Evolutionary conservation across 2,113 vertebrate species (phyloP).

Genomic region (Rhea pennata): DNA sequence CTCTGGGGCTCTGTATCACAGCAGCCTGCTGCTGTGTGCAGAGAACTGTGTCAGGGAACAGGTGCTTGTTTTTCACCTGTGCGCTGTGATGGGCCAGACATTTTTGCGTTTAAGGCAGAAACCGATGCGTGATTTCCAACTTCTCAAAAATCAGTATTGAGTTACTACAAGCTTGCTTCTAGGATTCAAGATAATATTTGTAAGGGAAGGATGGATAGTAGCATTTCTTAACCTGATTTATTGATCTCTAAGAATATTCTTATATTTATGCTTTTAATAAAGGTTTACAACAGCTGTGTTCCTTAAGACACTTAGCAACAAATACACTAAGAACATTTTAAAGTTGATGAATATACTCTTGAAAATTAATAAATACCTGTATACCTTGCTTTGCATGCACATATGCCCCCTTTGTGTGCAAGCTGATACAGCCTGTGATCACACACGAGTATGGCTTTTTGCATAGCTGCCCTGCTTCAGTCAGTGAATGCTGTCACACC

Average conservation of each 20-base stretch:
- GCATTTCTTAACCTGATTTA: not conserved
- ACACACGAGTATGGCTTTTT: not conserved
- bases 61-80: not conserved
- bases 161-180: not conserved
- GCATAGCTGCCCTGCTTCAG: not conserved
- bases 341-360: not conserved
- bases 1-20: accelerated
- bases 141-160: not conserved
- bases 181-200: not conserved
- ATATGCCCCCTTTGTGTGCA: not conserved
- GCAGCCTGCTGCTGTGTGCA: accelerated
- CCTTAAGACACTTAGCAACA: not conserved
- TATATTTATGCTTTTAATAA: not conserved
- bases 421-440: not conserved
- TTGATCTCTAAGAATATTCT: not conserved
- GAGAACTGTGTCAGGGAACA: accelerated
- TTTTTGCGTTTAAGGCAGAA: not conserved
- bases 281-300: not conserved
- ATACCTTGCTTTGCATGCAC: not conserved
- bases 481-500: not conserved
- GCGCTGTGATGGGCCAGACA: not conserved
- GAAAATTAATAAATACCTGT: not conserved
- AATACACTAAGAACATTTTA: not conserved
- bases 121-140: accelerated
- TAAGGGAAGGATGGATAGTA: not conserved